Evolutionary conservation across 2,888 invertebrate species (phyloP).

Genomic region (Nomada fabriciana): DNA sequence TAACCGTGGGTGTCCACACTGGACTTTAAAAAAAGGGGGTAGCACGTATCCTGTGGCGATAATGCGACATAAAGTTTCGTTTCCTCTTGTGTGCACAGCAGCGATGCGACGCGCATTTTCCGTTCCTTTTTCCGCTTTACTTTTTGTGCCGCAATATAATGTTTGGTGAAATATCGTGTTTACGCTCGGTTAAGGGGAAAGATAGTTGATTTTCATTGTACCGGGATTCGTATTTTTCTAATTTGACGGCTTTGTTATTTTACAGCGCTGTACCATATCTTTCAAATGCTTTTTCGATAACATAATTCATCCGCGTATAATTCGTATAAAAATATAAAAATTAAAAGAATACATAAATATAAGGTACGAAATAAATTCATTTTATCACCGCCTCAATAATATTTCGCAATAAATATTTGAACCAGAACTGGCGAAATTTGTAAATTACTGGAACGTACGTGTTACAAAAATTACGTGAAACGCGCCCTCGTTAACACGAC

Average conservation of each 20-base stretch:
- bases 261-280: background rate
- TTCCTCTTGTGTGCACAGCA: constrained; percentile 24
- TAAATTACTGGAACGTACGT: background rate
- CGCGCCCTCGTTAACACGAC: constrained; percentile 31
- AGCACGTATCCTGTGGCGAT: constrained; percentile 30
- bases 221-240: background rate
- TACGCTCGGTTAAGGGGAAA: background rate
- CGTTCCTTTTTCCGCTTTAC: background rate
- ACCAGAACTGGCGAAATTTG: constrained; percentile 2
- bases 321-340: too few relatives aligned
- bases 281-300: too few relatives aligned
- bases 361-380: background rate
- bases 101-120: constrained; percentile 17
- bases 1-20: constrained; percentile 8
- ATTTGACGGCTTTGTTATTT: background rate
- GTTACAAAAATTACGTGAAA: constrained; percentile 15
- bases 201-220: constrained; percentile 3
- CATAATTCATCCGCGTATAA: too few relatives aligned
- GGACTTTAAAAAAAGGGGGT: constrained; percentile 34
- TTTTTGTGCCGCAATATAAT: background rate
- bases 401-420: too few relatives aligned
- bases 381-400: too few relatives aligned
- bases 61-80: constrained; percentile 50
- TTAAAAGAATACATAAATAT: too few relatives aligned
- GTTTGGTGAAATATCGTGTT: constrained; percentile 43